Base-by-base conservation (phyloP, 2,888 invertebrate species). In the Tenthredo scrophulariae region DNA sequence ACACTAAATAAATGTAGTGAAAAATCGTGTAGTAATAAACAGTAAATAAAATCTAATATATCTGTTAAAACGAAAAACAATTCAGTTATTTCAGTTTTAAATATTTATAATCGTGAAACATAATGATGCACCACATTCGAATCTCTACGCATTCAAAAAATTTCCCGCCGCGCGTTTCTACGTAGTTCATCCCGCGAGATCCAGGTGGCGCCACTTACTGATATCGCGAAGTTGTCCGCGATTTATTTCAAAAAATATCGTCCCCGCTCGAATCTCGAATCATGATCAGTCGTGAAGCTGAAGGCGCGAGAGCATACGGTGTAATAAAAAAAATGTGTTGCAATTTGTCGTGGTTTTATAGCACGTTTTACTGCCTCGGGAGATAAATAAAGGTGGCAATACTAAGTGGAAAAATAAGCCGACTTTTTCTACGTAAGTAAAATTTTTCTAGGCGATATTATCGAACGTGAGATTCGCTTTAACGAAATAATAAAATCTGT, bases 291-390 rank as follows among this genome's bases (percentile, higher is more conserved):
- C 33, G 67, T 15, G 15, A 13, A 62, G 26, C n/a, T n/a, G 2
- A 6, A 54, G 33, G 29, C 67, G 67, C 67, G 67, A 33, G 67
- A 67, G 26, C 33, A 33, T 67, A 67, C 33, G 29, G 67, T 67
- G 18, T 33, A 33, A 67, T 33, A 67, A 50, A 54, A 54, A 67
- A 33, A 67, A 67, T 67, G 67, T 67, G 33, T 67, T 67, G 33
- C 26, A 6, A 18, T 67, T 67, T 10, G 18, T 67, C 6, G 29
- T 7, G 33, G 67, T 33, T 67, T 67, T 33, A 33, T 67, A 26
- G 13, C 33, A 26, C 26, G 67, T 29, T 67, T 33, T 15, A 67
- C 33, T 67, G 18, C 18, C 5, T 33, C 33, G 18, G 26, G 6
- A 33, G 67, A 67, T 33, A 67, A 67, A 67, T 15, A 33, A 33